A percentile compares a stretch with the other conserved stretches of the same genome.
Conservation (phyloP, 1,140 invertebrate species). For the Lepeophtheirus salmonis region DNA sequence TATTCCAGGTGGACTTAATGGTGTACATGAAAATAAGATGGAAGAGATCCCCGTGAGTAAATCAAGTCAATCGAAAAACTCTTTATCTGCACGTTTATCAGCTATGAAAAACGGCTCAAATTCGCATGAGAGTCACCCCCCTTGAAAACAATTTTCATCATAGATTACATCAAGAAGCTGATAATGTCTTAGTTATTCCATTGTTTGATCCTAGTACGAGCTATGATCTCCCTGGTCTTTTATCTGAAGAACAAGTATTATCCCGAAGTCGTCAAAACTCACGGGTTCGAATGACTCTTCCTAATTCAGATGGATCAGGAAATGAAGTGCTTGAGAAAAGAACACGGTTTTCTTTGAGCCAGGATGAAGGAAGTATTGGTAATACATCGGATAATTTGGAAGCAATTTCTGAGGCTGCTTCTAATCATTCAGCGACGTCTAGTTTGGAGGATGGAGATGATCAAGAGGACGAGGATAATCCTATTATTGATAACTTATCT, state of each 20-base stretch:
- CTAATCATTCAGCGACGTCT: slow-evolving; percentile 82
- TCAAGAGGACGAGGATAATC: slow-evolving; percentile 21
- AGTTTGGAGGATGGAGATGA: slow-evolving; percentile 60
- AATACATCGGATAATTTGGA: slow-evolving; percentile 83
- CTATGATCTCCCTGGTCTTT: slow-evolving; percentile 41
- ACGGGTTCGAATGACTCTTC: slow-evolving; percentile 14
- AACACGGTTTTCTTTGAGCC: slow-evolving; percentile 51
- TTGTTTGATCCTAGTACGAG: slow-evolving; percentile 31
- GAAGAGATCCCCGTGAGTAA: too few species aligned
- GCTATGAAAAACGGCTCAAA: slow-evolving; percentile 8
- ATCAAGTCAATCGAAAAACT: too few species aligned
- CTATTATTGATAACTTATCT: slow-evolving; percentile 53
- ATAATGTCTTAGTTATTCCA: slow-evolving; percentile 41
- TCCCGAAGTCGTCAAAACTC: slow-evolving; percentile 25
- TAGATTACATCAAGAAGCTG: slow-evolving; percentile 17
- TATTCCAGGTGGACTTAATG: too few species aligned
- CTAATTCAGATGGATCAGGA: neutral
- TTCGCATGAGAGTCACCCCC: slow-evolving; percentile 12
- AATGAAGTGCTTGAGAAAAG: slow-evolving; percentile 24
- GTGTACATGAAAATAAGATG: too few species aligned
- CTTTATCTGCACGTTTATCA: slow-evolving; percentile 17
- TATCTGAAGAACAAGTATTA: slow-evolving; percentile 48
- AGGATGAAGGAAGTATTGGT: slow-evolving; percentile 62
- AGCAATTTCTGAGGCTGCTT: slow-evolving; percentile 79
- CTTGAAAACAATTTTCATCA: slow-evolving; percentile 7